A percentile compares a stretch with the other conserved stretches of the same genome.
These are phyloP conservation scores for Diadophis punctatus DNA, from an alignment of 2,113 vertebrate genomes.

Conservation along the genomic window DNA sequence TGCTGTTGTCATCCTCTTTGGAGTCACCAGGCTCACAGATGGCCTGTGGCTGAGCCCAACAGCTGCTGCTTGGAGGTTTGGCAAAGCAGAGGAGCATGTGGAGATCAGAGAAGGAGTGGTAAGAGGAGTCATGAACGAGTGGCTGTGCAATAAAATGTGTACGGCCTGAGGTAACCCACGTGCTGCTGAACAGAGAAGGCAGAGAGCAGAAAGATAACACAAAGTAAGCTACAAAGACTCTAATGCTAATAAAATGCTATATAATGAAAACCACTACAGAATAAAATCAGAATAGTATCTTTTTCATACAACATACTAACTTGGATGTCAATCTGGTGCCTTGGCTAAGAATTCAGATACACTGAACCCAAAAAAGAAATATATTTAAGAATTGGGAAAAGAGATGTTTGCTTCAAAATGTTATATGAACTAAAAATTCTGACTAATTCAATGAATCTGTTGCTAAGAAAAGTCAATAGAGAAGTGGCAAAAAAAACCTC, in stretches of 20 bases:
- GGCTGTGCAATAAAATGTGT: conserved; percentile 1
- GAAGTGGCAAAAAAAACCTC: background rate
- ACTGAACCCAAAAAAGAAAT: background rate
- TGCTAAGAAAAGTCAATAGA: background rate
- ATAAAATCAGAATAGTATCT: background rate
- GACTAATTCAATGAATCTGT: background rate
- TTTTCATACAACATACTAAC: background rate
- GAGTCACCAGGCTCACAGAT: conserved; percentile 30
- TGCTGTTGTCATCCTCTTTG: conserved; percentile 22
- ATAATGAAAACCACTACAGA: background rate
- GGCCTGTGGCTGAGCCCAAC: conserved; percentile 25
- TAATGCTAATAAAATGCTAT: background rate
- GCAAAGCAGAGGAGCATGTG: conserved; percentile 28
- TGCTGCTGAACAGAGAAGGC: background rate
- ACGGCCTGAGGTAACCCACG: conserved; percentile 9
- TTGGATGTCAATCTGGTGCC: background rate
- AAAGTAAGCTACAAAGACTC: background rate
- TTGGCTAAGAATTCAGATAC: background rate
- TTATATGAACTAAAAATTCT: background rate
- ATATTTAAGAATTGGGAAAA: background rate
- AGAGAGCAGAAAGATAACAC: background rate
- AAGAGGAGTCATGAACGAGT: background rate
- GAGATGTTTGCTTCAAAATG: background rate
- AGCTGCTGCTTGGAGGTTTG: conserved; percentile 31
- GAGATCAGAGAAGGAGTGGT: conserved; percentile 15